phyloP scores from a whole-genome alignment of 2,797 vertebrate genomes.

The Falco cherrug region DNA sequence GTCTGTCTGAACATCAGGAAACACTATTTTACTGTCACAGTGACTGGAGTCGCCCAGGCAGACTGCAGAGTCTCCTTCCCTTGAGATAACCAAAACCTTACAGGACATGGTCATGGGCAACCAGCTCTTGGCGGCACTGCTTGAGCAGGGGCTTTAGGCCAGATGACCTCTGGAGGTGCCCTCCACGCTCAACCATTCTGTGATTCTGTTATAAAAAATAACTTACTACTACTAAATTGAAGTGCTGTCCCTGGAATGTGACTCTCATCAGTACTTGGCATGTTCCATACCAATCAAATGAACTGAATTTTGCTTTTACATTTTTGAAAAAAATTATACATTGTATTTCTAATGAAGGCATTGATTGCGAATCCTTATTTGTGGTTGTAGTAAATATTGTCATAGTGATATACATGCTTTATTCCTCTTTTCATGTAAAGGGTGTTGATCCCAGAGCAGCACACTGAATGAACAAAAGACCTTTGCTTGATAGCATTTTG shows the following conservation, averaged over 20 bases:
- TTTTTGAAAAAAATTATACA: not conserved
- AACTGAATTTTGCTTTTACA: not conserved
- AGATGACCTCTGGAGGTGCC: too few relatives aligned
- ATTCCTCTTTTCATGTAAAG: not conserved
- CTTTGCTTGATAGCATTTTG: not conserved
- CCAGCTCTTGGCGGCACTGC: too few relatives aligned
- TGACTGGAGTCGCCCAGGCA: not conserved
- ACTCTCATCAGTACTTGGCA: not conserved
- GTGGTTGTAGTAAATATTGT: not conserved
- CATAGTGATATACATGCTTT: not conserved
- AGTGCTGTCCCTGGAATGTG: not conserved
- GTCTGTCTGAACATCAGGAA: not conserved
- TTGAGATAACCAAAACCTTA: not conserved
- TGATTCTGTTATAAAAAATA: not conserved
- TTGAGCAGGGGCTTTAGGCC: too few relatives aligned
- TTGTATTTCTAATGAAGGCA: not conserved
- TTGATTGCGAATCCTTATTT: not conserved
- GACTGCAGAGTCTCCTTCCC: not conserved
- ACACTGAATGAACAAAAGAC: not conserved
- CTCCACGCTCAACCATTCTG: too few relatives aligned
- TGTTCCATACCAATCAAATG: not conserved
- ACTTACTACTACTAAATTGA: not conserved
- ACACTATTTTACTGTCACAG: not conserved
- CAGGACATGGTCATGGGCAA: too few relatives aligned
- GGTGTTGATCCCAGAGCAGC: not conserved